Conservation (phyloP, 30 jellyfish, hydroid and myxozoan genomes). For the Aurelia sp. region DNA sequence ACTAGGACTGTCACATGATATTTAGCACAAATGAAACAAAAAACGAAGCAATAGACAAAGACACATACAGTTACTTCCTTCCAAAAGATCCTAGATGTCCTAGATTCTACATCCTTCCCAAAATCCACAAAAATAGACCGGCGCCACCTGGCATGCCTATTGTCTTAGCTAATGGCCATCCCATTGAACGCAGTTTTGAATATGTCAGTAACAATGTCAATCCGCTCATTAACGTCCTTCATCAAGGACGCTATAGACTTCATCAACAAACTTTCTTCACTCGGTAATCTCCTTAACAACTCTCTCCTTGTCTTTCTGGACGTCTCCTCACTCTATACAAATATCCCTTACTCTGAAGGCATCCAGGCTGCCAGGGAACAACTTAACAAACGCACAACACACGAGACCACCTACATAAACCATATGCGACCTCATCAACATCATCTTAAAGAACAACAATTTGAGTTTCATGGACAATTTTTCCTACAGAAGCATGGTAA, state of each 20-base stretch:
- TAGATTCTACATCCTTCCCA: conserved; percentile 17
- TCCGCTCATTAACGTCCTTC: conserved; percentile 8
- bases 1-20: conserved; percentile 11
- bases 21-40: conserved; percentile 10
- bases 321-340: not conserved
- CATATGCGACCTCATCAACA: conserved; percentile 20
- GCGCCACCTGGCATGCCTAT: conserved; percentile 7
- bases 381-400: conserved; percentile 12
- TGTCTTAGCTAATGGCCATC: conserved; percentile 13
- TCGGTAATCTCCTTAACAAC: conserved; percentile 8
- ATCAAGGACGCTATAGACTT: conserved; percentile 6
- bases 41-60: conserved; percentile 18
- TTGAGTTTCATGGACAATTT: conserved; percentile 31
- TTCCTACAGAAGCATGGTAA: conserved; percentile 14
- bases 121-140: conserved; percentile 14
- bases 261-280: not conserved
- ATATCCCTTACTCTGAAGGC: not conserved
- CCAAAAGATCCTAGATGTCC: conserved; percentile 16
- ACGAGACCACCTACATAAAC: conserved; percentile 11
- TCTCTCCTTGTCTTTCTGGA: conserved; percentile 13
- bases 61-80: conserved; percentile 3
- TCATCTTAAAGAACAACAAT: conserved; percentile 12
- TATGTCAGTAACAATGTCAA: conserved; percentile 28
- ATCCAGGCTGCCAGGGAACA: conserved; percentile 6
- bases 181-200: conserved; percentile 41